Evolutionary conservation across 2,113 vertebrate species (phyloP).

Genomic region (Pholis gunnellus): DNA sequence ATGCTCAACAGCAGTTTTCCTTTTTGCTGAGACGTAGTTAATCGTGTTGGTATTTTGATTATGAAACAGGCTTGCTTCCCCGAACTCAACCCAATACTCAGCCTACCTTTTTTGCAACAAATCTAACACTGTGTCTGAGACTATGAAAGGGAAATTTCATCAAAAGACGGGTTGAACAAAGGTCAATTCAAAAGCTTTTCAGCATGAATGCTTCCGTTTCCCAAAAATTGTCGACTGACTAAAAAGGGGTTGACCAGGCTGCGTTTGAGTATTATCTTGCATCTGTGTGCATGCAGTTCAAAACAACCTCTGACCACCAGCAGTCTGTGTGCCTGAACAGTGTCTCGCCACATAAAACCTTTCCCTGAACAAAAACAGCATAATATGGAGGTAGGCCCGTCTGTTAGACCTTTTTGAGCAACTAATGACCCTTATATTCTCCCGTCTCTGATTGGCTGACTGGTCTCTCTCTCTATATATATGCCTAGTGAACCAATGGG

Average conservation of each 20-base stretch:
- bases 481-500: slow-evolving; percentile 52
- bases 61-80: neutral
- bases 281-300: slow-evolving; percentile 11
- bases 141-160: slow-evolving; percentile 11
- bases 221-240: slow-evolving; percentile 1
- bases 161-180: slow-evolving; percentile 35
- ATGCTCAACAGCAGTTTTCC: slow-evolving; percentile 2
- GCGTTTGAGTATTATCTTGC: neutral
- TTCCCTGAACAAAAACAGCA: neutral
- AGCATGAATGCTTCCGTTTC: slow-evolving; percentile 2
- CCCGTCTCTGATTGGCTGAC: slow-evolving; percentile 59
- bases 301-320: slow-evolving; percentile 1
- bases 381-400: neutral
- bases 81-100: slow-evolving; percentile 1
- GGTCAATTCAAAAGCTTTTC: slow-evolving; percentile 33
- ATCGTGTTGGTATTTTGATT: neutral
- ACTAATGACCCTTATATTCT: slow-evolving; percentile 50
- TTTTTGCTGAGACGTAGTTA: slow-evolving; percentile 5
- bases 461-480: slow-evolving; percentile 41
- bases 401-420: slow-evolving; percentile 29
- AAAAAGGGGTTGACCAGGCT: slow-evolving; percentile 24
- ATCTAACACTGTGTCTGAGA: slow-evolving; percentile 4
- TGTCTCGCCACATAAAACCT: slow-evolving; percentile 23
- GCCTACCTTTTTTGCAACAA: slow-evolving; percentile 19
- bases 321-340: slow-evolving; percentile 4